Percentiles rank a stretch among this genome's conserved stretches.
These are phyloP conservation scores for Plecotus auritus DNA, from an alignment of 2,113 vertebrate genomes.

Conservation along the genomic window DNA sequence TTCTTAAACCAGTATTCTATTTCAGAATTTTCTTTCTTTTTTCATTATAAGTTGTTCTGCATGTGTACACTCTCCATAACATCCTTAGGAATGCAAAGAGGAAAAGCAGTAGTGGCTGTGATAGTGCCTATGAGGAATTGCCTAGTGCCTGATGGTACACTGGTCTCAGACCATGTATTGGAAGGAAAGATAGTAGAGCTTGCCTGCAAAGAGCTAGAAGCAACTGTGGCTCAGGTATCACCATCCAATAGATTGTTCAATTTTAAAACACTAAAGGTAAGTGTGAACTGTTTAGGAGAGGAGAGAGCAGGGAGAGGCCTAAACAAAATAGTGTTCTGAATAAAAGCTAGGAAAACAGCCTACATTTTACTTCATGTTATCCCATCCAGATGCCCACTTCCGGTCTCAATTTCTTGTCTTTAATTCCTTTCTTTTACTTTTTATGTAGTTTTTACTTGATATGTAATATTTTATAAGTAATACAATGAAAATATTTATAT, in stretches of 20 bases:
- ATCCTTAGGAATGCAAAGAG: neutral
- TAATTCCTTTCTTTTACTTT: neutral
- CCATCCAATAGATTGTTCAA: neutral
- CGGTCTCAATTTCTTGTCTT: neutral
- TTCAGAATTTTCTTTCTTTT: neutral
- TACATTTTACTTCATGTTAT: neutral
- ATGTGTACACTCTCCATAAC: neutral
- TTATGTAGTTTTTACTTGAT: neutral
- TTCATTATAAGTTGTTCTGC: neutral
- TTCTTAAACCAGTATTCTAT: neutral
- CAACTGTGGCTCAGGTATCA: neutral
- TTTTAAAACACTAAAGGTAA: neutral
- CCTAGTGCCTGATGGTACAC: neutral
- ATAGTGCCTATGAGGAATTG: neutral
- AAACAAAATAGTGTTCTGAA: neutral
- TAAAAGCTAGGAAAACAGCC: neutral
- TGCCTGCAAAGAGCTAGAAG: neutral
- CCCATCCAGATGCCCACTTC: neutral
- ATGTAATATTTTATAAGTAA: neutral
- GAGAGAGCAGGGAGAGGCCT: neutral
- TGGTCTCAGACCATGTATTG: neutral
- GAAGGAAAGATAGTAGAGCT: neutral
- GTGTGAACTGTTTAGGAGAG: neutral
- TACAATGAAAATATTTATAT: neutral
- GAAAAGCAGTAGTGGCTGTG: neutral